Conservation (phyloP, 1,140 invertebrate species). For the Cotesia typhae region DNA sequence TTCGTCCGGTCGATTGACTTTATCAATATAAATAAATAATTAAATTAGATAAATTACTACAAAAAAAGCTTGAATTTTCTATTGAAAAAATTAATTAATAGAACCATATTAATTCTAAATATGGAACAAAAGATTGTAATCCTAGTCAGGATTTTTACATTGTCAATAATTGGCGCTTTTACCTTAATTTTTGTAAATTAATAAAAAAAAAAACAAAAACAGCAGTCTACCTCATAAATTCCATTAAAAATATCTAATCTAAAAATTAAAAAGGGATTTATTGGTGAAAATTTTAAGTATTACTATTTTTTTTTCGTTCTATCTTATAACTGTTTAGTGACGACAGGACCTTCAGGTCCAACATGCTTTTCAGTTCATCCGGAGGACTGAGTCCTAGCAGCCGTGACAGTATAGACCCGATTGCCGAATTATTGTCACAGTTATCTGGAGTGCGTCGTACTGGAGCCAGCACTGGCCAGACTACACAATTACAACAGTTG, state of each 20-base stretch:
- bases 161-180: not conserved
- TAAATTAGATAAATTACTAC: no score
- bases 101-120: no score
- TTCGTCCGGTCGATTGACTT: no score
- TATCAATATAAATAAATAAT: no score
- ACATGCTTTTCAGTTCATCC: constrained; percentile 90
- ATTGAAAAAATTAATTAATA: no score
- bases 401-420: constrained; percentile 91
- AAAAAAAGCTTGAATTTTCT: no score
- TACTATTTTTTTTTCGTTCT: not conserved
- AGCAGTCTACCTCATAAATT: not conserved
- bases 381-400: constrained; percentile 86
- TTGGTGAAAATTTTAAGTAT: not conserved
- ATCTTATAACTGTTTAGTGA: constrained; percentile 36
- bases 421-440: constrained; percentile 91
- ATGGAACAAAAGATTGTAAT: no score
- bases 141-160: not conserved
- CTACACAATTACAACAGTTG: constrained; percentile 82
- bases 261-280: constrained; percentile 14
- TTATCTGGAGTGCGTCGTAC: constrained; percentile 86
- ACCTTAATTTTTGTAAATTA: not conserved
- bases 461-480: constrained; percentile 67
- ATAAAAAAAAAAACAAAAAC: constrained; percentile 6
- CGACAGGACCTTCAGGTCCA: constrained; percentile 69
- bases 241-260: not conserved